Conservation (phyloP, 2,888 invertebrate genomes). For the Itoplectis maculator region DNA sequence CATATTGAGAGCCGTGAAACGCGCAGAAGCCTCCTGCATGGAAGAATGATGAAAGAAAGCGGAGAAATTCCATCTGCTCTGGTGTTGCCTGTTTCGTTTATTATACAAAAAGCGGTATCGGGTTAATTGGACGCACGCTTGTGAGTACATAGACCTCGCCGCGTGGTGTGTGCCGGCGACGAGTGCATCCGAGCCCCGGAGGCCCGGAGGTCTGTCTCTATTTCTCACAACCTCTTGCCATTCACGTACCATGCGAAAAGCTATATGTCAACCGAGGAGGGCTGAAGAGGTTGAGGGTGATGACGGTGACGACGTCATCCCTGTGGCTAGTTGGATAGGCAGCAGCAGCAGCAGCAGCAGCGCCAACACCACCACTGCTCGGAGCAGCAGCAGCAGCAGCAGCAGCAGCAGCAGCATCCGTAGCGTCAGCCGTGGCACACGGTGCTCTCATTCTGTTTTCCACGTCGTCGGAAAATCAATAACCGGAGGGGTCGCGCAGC, state of each 20-base stretch:
- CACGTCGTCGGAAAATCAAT: slow-evolving; percentile 81
- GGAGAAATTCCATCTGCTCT: neutral
- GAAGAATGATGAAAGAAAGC: too few relatives aligned
- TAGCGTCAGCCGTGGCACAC: slow-evolving; percentile 35
- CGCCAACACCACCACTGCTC: slow-evolving; percentile 42
- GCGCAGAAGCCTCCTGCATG: too few relatives aligned
- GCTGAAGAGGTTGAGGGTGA: slow-evolving; percentile 16
- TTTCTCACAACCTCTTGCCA: slow-evolving; percentile 48
- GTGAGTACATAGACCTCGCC: neutral
- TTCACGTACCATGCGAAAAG: slow-evolving; percentile 33
- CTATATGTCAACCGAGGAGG: slow-evolving; percentile 44
- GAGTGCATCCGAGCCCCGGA: slow-evolving; percentile 7
- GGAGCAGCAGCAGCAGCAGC: slow-evolving; percentile 74
- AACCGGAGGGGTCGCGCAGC: slow-evolving; percentile 80
- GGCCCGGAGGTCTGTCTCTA: slow-evolving; percentile 23
- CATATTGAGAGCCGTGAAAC: too few relatives aligned
- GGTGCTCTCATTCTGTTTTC: slow-evolving; percentile 69
- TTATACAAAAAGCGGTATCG: neutral
- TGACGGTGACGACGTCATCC: slow-evolving; percentile 43
- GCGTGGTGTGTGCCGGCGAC: neutral
- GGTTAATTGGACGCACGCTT: slow-evolving; percentile 40
- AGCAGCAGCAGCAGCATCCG: slow-evolving; percentile 62
- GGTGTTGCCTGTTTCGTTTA: neutral
- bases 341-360: slow-evolving; percentile 66
- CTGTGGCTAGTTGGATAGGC: slow-evolving; percentile 72